A percentile compares a stretch with the other conserved stretches of the same genome.
Evolutionary conservation across 2,113 vertebrate genomes (phyloP).

Genomic region (Petrocephalus microphthalmus): DNA sequence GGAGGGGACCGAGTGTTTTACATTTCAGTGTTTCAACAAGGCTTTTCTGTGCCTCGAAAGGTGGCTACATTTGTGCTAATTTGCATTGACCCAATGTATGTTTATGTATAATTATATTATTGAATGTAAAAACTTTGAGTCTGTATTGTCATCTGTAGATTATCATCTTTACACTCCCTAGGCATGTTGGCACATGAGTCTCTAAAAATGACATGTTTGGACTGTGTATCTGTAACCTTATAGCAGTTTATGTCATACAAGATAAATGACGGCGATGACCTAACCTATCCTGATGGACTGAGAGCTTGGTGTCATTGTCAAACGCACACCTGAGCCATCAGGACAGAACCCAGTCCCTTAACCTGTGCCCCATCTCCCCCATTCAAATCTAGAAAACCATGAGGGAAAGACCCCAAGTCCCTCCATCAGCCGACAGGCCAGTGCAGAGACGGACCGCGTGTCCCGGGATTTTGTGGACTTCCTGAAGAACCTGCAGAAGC

Average conservation of each 20-base stretch:
- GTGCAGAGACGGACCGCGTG: slow-evolving; percentile 82
- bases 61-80: neutral
- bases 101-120: neutral
- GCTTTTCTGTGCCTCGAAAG: neutral
- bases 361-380: neutral
- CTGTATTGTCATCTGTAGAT: neutral
- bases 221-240: neutral
- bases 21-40: neutral
- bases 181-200: neutral
- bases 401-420: slow-evolving; percentile 83
- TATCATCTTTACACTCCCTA: neutral
- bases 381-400: slow-evolving; percentile 66
- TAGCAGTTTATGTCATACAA: neutral
- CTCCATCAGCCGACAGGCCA: slow-evolving; percentile 78
- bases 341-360: neutral
- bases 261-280: no score
- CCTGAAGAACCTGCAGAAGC: slow-evolving; percentile 81
- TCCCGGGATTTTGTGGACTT: slow-evolving; percentile 90
- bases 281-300: no score
- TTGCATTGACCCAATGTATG: neutral
- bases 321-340: neutral
- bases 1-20: neutral
- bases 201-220: neutral
- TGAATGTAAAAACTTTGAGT: neutral
- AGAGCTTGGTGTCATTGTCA: no score